Conservation (phyloP, 2,113 vertebrate species). For the Desmodus rotundus region DNA sequence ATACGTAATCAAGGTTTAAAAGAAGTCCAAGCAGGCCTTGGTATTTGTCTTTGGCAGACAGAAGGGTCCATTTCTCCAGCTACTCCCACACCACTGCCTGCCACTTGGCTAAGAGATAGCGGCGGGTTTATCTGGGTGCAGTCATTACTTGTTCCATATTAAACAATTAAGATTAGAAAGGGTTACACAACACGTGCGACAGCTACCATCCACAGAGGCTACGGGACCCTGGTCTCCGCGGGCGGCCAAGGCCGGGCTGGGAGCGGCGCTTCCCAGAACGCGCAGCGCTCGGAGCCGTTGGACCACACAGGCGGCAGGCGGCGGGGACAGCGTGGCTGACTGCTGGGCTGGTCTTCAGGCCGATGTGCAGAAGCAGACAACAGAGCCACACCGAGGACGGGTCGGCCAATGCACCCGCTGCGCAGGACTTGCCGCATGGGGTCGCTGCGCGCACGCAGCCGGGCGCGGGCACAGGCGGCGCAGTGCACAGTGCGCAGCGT, state of each 20-base stretch:
- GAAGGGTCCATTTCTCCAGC: neutral
- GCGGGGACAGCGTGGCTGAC: neutral
- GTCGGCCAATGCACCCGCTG: neutral
- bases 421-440: neutral
- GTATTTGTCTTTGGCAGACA: neutral
- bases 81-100: neutral
- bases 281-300: neutral
- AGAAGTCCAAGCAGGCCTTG: neutral
- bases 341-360: neutral
- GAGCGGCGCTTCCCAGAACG: fast-evolving
- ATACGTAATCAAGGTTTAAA: neutral
- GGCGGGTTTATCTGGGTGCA: neutral
- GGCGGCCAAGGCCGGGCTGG: neutral
- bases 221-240: neutral
- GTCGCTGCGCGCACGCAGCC: neutral
- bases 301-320: too few species aligned
- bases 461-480: neutral
- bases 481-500: neutral
- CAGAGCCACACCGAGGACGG: neutral
- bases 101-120: neutral
- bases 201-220: neutral
- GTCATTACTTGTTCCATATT: conserved; percentile 53
- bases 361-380: neutral
- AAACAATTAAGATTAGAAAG: conserved; percentile 35
- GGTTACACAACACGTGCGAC: conserved; percentile 39